Conservation (phyloP, 2,113 vertebrate species). For the Lepus timidus region DNA sequence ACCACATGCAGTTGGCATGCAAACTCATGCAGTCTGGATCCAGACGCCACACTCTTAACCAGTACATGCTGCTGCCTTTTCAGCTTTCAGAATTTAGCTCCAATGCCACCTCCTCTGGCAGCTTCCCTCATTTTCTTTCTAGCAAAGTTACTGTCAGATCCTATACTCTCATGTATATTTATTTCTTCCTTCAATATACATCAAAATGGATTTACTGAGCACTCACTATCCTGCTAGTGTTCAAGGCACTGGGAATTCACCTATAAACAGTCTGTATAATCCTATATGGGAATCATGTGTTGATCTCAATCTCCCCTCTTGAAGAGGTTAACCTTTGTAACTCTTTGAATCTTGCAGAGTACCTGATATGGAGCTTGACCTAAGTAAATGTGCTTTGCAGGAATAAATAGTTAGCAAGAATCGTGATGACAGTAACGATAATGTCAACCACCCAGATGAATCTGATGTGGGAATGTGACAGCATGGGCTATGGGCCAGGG, state of each 20-base stretch:
- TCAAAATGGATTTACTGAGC: background rate
- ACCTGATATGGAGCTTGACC: background rate
- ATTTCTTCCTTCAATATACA: background rate
- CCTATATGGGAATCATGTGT: background rate
- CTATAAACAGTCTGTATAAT: background rate
- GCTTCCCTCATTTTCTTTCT: constrained; percentile 16
- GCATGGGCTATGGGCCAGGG: constrained; percentile 66
- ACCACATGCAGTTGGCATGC: background rate
- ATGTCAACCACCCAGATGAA: constrained; percentile 58
- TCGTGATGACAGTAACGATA: constrained; percentile 68
- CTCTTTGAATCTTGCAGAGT: constrained; percentile 41
- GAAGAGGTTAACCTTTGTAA: constrained; percentile 27
- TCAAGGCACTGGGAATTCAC: background rate
- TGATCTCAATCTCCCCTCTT: background rate
- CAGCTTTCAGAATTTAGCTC: constrained; percentile 35
- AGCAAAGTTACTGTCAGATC: background rate
- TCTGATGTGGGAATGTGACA: constrained; percentile 34
- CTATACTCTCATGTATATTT: background rate
- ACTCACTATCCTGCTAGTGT: background rate
- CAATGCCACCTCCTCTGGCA: background rate
- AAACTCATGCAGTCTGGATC: background rate
- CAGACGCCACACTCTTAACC: background rate
- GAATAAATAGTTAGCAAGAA: constrained; percentile 68
- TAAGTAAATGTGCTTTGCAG: constrained; percentile 42
- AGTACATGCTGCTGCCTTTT: background rate